Percentiles rank a stretch among this genome's conserved stretches.
These are phyloP conservation scores for Scaptomyza cyrtandrae DNA, from an alignment of 2,888 invertebrate genomes.

Conservation along the genomic window DNA sequence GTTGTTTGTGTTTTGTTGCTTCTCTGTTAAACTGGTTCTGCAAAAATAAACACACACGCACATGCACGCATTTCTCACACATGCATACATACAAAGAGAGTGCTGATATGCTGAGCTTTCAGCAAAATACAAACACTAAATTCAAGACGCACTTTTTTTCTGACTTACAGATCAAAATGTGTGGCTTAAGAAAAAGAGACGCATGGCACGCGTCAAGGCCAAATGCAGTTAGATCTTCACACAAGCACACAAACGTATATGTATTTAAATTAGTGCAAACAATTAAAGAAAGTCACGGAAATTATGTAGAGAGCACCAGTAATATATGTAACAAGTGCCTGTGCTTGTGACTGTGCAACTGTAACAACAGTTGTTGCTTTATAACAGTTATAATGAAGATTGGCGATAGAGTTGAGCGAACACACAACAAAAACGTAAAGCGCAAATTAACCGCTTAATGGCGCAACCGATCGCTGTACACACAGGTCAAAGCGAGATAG, in stretches of 20 bases:
- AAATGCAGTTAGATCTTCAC: slow-evolving; percentile 43
- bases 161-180: slow-evolving; percentile 21
- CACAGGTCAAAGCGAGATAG: slow-evolving; percentile 34
- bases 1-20: slow-evolving; percentile 25
- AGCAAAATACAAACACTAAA: background rate
- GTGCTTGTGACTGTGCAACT: slow-evolving; percentile 44
- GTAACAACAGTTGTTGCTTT: slow-evolving; percentile 39
- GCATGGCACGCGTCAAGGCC: slow-evolving; percentile 54
- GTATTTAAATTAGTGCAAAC: background rate
- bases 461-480: slow-evolving; percentile 38
- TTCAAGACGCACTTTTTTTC: background rate
- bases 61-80: slow-evolving; percentile 4
- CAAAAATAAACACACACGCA: slow-evolving; percentile 32
- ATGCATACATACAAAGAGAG: slow-evolving; percentile 12
- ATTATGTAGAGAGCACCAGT: slow-evolving; percentile 19
- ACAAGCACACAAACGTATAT: background rate
- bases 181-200: slow-evolving; percentile 8
- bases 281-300: slow-evolving; percentile 58
- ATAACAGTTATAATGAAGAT: slow-evolving; percentile 51
- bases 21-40: slow-evolving; percentile 66
- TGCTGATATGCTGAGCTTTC: slow-evolving; percentile 59
- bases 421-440: slow-evolving; percentile 24
- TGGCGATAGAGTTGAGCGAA: slow-evolving; percentile 14
- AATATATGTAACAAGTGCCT: slow-evolving; percentile 36
- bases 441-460: slow-evolving; percentile 62